These are phyloP conservation scores for Limanda limanda DNA, from an alignment of 2,113 vertebrate species.

Conservation along the genomic window DNA sequence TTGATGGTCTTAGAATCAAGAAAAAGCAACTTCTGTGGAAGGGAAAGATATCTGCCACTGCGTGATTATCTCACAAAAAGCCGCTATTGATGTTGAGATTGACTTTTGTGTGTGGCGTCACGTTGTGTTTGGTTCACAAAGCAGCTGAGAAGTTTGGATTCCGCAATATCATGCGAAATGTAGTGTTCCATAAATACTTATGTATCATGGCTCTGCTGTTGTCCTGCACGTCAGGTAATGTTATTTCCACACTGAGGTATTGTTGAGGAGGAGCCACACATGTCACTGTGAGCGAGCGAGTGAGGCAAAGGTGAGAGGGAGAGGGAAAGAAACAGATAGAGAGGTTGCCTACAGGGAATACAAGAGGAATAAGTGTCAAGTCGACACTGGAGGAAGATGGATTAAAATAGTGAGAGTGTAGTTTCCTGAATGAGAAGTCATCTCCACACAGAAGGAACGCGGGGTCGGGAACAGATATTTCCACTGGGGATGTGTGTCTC, in stretches of 20 bases:
- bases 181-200: conserved; percentile 19
- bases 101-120: background rate
- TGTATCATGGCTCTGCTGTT: background rate
- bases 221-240: conserved; percentile 12
- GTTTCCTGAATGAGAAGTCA: conserved; percentile 60
- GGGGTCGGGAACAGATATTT: background rate
- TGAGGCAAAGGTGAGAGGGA: conserved; percentile 49
- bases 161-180: background rate
- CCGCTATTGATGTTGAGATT: background rate
- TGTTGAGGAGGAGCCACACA: conserved; percentile 25
- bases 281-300: conserved; percentile 28
- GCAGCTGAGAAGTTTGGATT: conserved; percentile 2
- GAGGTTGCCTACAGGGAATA: conserved; percentile 49
- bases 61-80: conserved; percentile 6
- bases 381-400: conserved; percentile 63
- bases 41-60: conserved; percentile 1
- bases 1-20: conserved; percentile 37
- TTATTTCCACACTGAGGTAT: conserved; percentile 31
- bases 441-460: conserved; percentile 6
- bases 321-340: conserved; percentile 38
- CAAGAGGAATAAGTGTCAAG: conserved; percentile 55
- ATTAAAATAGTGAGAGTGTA: conserved; percentile 68
- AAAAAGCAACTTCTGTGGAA: conserved; percentile 32
- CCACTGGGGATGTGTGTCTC: background rate
- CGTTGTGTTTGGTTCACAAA: conserved; percentile 9